phyloP scores from a whole-genome alignment of 2,113 vertebrate species.

The Erythrolamprus reginae region DNA sequence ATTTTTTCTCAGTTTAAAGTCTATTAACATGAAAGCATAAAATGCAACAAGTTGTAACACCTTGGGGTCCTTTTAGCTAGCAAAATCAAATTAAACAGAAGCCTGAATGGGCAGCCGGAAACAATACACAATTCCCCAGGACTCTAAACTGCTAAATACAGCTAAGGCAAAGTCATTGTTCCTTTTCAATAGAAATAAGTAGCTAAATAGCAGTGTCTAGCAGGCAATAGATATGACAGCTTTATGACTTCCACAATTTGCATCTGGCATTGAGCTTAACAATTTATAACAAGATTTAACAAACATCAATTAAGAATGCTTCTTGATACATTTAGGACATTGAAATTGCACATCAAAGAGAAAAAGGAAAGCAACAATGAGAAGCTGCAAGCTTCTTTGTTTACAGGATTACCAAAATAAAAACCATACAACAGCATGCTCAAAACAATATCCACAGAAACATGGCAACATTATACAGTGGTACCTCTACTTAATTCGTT shows the following conservation, averaged over 20 bases:
- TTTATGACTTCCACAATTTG: conserved; percentile 36
- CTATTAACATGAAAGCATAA: neutral
- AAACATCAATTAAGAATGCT: conserved; percentile 42
- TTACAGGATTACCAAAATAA: neutral
- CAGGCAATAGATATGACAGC: conserved; percentile 36
- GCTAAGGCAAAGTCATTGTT: conserved; percentile 44
- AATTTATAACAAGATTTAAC: conserved; percentile 44
- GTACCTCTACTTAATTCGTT: too few species aligned
- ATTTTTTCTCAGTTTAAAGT: neutral
- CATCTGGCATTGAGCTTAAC: conserved; percentile 33
- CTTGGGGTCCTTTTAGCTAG: conserved; percentile 49
- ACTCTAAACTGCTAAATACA: conserved; percentile 39
- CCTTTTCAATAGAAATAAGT: conserved; percentile 32
- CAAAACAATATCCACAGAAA: neutral
- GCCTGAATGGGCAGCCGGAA: neutral
- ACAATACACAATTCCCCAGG: neutral
- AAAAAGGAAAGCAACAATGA: neutral
- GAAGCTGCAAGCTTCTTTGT: neutral
- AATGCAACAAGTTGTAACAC: neutral
- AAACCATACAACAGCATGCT: neutral
- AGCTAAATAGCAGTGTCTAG: conserved; percentile 42
- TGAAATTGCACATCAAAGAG: conserved; percentile 30
- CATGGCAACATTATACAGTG: neutral
- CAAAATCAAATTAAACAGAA: conserved; percentile 53
- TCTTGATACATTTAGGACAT: conserved; percentile 24